Percentiles rank a stretch among this genome's conserved stretches.
Evolutionary conservation across 1,140 invertebrate genomes (phyloP).

Genomic region (Pentalonia nigronervosa): DNA sequence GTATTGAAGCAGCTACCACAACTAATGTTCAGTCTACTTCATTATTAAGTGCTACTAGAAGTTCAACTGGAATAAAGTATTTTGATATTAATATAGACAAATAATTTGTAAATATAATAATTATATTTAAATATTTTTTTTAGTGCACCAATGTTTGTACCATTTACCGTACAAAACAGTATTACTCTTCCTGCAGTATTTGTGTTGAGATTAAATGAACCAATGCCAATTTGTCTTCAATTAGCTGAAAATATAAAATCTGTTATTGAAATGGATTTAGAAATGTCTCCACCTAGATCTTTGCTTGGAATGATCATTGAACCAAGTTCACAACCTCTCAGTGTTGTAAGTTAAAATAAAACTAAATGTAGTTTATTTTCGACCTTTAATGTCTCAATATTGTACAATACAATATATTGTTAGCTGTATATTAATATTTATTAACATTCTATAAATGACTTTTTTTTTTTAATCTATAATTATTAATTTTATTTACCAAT

Average conservation of each 20-base stretch:
- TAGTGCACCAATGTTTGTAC: conserved; percentile 39
- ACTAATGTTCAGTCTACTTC: conserved; percentile 86
- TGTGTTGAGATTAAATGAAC: conserved; percentile 84
- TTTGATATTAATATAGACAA: conserved; percentile 13
- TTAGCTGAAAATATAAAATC: conserved; percentile 69
- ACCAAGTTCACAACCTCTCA: conserved; percentile 64
- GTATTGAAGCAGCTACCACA: conserved; percentile 86
- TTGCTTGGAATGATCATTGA: conserved; percentile 80
- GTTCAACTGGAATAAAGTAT: conserved; percentile 79
- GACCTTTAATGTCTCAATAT: too few relatives aligned
- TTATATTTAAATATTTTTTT: not conserved
- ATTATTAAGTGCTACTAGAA: conserved; percentile 79
- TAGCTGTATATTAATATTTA: too few relatives aligned
- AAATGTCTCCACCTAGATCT: conserved; percentile 71
- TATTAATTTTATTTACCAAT: too few relatives aligned
- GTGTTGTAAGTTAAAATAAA: conserved; percentile 54
- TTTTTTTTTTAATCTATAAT: too few relatives aligned
- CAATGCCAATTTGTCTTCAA: conserved; percentile 80
- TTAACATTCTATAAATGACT: too few relatives aligned
- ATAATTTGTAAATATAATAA: not conserved
- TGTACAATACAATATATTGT: too few relatives aligned
- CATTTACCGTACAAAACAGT: conserved; percentile 45
- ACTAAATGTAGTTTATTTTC: not conserved
- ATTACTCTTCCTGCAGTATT: conserved; percentile 82
- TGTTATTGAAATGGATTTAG: conserved; percentile 70